Conservation (phyloP, 2,113 vertebrate species). For the Xyrauchen texanus region DNA sequence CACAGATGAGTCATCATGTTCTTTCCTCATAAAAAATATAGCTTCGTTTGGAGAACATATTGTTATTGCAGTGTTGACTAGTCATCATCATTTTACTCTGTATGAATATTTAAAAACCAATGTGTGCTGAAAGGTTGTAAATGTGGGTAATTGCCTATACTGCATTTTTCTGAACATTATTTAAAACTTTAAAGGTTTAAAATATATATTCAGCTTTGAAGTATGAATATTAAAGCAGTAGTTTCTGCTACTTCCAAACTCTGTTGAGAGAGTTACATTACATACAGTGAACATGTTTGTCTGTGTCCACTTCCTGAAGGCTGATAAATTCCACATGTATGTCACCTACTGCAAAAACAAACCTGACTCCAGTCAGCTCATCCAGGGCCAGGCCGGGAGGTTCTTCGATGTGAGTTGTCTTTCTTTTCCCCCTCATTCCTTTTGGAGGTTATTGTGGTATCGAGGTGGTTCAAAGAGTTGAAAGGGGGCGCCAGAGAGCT, state of each 20-base stretch:
- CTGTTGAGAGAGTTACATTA: not conserved
- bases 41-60: conserved; percentile 16
- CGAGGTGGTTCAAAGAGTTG: not conserved
- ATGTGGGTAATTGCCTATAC: not conserved
- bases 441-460: not conserved
- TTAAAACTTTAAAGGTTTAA: not conserved
- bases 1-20: not conserved
- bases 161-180: not conserved
- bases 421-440: not conserved
- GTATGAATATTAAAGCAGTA: not conserved
- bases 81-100: not conserved
- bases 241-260: not conserved
- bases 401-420: conserved; percentile 91
- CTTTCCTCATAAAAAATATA: not conserved
- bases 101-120: conserved; percentile 5
- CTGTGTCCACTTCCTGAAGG: conserved; percentile 69
- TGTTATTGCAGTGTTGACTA: not conserved
- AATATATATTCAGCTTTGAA: not conserved
- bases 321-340: conserved; percentile 99
- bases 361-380: conserved; percentile 94
- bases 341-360: conserved; percentile 99
- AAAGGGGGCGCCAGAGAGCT: conserved; percentile 56
- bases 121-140: not conserved
- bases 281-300: not conserved
- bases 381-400: conserved; percentile 89